phyloP scores from a whole-genome alignment of 2,113 vertebrate genomes.

The Tychaedon coryphoeus region DNA sequence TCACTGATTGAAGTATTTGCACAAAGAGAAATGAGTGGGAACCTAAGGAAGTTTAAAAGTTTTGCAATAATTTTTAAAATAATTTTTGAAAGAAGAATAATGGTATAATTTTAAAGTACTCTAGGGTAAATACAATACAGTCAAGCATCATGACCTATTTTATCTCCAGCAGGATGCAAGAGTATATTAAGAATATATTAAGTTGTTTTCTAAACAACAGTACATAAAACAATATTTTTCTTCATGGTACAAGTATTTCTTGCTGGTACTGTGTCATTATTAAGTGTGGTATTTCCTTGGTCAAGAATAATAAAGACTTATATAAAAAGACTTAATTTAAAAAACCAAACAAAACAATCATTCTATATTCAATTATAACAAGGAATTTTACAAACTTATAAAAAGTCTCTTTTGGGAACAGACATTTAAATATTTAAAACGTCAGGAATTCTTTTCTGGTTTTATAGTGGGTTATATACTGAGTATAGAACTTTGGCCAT shows the following conservation, averaged over 20 bases:
- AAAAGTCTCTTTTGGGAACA: neutral
- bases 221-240: neutral
- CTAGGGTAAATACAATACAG: neutral
- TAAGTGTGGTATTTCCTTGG: neutral
- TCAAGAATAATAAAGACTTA: neutral
- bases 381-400: neutral
- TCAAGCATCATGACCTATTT: fast-evolving
- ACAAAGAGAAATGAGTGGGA: neutral
- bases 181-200: neutral
- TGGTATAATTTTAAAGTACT: neutral
- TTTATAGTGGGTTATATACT: neutral
- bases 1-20: neutral
- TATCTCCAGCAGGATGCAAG: neutral
- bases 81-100: neutral
- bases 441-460: neutral
- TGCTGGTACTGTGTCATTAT: neutral
- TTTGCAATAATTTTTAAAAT: neutral
- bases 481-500: neutral
- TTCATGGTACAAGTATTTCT: neutral
- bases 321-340: neutral
- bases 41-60: neutral
- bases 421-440: neutral
- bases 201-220: neutral
- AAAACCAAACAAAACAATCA: neutral
- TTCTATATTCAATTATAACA: neutral